Evolutionary conservation across 2,888 invertebrate species (phyloP).

Genomic region (Microplitis deprimator): DNA sequence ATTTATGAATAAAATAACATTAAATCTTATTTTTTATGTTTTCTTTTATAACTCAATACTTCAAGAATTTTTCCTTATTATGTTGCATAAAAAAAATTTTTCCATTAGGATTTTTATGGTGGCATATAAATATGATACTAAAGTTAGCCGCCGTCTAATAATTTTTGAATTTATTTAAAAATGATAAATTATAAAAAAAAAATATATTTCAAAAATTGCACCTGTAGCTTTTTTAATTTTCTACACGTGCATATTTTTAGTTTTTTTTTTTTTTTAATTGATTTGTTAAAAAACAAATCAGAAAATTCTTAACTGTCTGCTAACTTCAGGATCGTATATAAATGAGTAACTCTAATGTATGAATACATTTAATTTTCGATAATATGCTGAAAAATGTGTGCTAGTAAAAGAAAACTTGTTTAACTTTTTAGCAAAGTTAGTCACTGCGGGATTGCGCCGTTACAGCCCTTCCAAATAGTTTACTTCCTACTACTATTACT

Average conservation of each 20-base stretch:
- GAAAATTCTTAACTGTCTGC: too few relatives aligned
- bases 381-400: constrained; percentile 25
- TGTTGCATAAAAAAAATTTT: background rate
- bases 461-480: constrained; percentile 41
- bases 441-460: constrained; percentile 29
- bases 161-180: too few relatives aligned
- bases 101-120: background rate
- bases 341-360: background rate
- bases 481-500: constrained; percentile 8
- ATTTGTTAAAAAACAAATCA: too few relatives aligned
- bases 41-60: background rate
- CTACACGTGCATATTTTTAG: too few relatives aligned
- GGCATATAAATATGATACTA: background rate
- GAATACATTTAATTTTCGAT: background rate
- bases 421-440: constrained; percentile 35
- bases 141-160: too few relatives aligned
- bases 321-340: background rate
- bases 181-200: too few relatives aligned
- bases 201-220: too few relatives aligned
- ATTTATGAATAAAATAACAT: background rate
- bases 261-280: too few relatives aligned
- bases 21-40: background rate
- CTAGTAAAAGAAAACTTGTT: constrained; percentile 36
- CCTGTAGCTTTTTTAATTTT: too few relatives aligned
- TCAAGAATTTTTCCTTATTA: background rate